Percentiles rank a stretch among this genome's conserved stretches.
Evolutionary conservation across 2,113 vertebrate genomes (phyloP).

Genomic region (Porphyrio hochstetteri): DNA sequence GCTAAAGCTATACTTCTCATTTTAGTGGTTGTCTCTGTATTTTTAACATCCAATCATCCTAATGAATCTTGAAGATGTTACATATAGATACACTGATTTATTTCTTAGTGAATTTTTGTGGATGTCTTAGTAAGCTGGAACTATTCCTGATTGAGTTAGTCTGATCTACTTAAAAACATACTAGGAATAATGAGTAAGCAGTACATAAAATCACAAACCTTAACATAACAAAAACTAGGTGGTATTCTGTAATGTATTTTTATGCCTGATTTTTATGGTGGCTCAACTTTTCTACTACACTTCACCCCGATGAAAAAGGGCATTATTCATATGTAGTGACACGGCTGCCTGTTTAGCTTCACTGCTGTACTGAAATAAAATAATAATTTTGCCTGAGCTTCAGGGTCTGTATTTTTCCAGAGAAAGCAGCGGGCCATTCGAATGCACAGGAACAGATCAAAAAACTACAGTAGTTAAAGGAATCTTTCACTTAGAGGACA

Average conservation of each 20-base stretch:
- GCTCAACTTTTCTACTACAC: background rate
- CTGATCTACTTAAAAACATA: slow-evolving; percentile 15
- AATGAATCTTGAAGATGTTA: slow-evolving; percentile 14
- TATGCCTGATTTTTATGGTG: background rate
- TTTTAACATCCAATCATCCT: background rate
- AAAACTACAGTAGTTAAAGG: background rate
- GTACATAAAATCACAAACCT: slow-evolving; percentile 31
- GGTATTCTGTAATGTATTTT: background rate
- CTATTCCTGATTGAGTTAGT: background rate
- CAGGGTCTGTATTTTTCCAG: background rate
- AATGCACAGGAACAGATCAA: background rate
- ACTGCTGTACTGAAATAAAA: background rate
- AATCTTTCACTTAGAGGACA: background rate
- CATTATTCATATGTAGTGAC: background rate
- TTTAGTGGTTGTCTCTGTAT: background rate
- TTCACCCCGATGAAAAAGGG: background rate
- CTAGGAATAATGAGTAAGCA: slow-evolving; percentile 30
- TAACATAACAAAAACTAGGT: background rate
- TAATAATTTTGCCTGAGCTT: background rate
- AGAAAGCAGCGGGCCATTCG: background rate
- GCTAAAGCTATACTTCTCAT: background rate
- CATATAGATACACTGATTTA: background rate
- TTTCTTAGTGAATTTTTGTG: slow-evolving; percentile 52
- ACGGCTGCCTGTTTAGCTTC: background rate
- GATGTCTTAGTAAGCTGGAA: slow-evolving; percentile 15